A percentile compares a stretch with the other conserved stretches of the same genome.
phyloP scores from a whole-genome alignment of 2,888 invertebrate species.

The Parthenolecanium corni region DNA sequence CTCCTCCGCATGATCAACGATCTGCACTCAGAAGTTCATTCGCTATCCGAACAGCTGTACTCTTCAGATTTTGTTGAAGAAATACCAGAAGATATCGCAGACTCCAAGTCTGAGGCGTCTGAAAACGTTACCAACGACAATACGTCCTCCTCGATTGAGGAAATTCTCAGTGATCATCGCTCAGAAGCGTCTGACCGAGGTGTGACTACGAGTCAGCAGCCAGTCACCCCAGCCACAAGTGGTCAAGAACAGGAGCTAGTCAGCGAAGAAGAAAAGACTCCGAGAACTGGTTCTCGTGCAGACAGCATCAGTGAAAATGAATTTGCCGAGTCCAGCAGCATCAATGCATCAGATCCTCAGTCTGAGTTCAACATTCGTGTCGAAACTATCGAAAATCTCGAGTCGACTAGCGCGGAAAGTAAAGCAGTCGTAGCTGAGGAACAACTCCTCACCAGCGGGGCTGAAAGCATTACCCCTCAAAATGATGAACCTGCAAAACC shows the following conservation, averaged over 20 bases:
- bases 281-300: too few species aligned
- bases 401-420: not conserved
- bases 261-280: too few species aligned
- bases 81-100: constrained; percentile 5
- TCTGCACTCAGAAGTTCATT: constrained; percentile 11
- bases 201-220: not conserved
- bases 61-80: constrained; percentile 19
- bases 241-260: too few species aligned
- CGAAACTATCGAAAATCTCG: not conserved
- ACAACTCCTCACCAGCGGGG: too few species aligned
- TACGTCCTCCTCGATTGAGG: constrained; percentile 15
- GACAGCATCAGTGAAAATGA: too few species aligned
- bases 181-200: not conserved
- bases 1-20: constrained; percentile 7
- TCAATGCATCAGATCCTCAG: too few species aligned
- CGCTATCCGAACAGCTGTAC: constrained; percentile 18
- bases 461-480: not conserved
- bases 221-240: too few species aligned
- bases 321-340: too few species aligned
- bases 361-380: not conserved
- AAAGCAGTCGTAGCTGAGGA: not conserved
- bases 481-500: too few species aligned
- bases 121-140: constrained; percentile 10
- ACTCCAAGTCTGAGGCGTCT: constrained; percentile 12
- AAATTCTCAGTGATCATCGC: constrained; percentile 3